phyloP scores from a whole-genome alignment of 2,113 vertebrate species.

The Trinectes maculatus region DNA sequence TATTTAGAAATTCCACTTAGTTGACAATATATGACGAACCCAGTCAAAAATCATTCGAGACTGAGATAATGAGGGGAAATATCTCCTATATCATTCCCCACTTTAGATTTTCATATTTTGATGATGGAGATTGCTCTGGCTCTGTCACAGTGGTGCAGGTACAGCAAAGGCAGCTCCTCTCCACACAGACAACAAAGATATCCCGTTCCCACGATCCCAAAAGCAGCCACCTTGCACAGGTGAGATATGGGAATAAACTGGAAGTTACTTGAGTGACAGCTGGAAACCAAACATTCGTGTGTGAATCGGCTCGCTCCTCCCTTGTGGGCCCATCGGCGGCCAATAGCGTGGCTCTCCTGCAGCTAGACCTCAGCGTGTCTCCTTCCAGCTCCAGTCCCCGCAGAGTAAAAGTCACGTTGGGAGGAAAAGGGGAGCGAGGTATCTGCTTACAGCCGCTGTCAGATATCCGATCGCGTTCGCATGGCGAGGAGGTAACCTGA shows the following conservation, averaged over 20 bases:
- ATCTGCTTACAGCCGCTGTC: constrained; percentile 90
- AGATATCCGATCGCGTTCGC: constrained; percentile 93
- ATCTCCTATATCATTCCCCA: background rate
- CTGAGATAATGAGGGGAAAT: background rate
- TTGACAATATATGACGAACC: background rate
- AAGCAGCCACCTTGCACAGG: constrained; percentile 79
- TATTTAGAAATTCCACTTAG: background rate
- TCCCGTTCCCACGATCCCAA: constrained; percentile 61
- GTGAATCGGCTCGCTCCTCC: constrained; percentile 77
- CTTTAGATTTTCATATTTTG: background rate
- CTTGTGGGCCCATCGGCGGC: constrained; percentile 66
- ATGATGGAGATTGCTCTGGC: constrained; percentile 9
- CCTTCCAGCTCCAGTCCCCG: constrained; percentile 78
- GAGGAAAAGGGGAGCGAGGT: constrained; percentile 81
- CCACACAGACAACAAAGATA: constrained; percentile 46
- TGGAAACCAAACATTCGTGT: constrained; percentile 69
- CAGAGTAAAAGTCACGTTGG: constrained; percentile 85
- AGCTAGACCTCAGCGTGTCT: constrained; percentile 78
- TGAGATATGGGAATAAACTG: constrained; percentile 65
- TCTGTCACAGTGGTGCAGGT: background rate
- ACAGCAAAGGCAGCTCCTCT: constrained; percentile 25
- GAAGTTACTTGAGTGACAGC: constrained; percentile 74
- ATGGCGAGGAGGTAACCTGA: constrained; percentile 97
- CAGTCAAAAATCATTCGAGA: background rate
- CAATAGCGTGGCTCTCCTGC: constrained; percentile 78